These are phyloP conservation scores for Acrocephalus scirpaceus DNA, from an alignment of 2,797 vertebrate species.

Conservation along the genomic window DNA sequence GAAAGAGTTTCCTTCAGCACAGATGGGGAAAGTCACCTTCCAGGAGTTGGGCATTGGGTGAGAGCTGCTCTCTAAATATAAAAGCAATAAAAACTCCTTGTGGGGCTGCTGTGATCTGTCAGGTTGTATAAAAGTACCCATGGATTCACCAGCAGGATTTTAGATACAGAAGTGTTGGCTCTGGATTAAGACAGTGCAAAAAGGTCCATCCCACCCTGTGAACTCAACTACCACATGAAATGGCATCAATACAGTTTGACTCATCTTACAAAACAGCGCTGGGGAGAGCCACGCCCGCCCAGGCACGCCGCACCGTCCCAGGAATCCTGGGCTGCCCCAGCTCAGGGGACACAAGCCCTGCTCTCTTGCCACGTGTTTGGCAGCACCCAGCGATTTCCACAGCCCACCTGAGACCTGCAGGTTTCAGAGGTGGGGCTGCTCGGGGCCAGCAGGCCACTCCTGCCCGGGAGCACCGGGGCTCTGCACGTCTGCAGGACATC, in stretches of 20 bases:
- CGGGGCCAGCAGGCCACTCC: not conserved
- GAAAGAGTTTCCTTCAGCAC: not conserved
- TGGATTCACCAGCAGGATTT: slow-evolving; percentile 38
- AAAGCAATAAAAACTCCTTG: slow-evolving; percentile 54
- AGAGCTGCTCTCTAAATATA: slow-evolving; percentile 37
- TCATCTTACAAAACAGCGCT: not conserved
- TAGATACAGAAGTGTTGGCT: slow-evolving; percentile 27
- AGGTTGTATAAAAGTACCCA: slow-evolving; percentile 53
- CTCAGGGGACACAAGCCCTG: not conserved
- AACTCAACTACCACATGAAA: slow-evolving; percentile 42
- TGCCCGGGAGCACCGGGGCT: not conserved
- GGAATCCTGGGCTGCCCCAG: not conserved
- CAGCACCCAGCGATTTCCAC: not conserved
- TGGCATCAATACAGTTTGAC: not conserved
- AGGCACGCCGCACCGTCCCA: not conserved
- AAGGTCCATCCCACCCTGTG: slow-evolving; percentile 56
- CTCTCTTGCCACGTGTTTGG: not conserved
- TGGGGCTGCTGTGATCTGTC: slow-evolving; percentile 50
- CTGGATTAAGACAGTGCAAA: slow-evolving; percentile 52
- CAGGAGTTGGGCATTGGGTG: not conserved
- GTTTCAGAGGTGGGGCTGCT: not conserved
- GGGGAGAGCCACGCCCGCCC: not conserved
- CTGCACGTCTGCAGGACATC: fast-evolving
- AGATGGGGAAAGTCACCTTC: slow-evolving; percentile 51
- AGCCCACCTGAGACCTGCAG: not conserved